Evolutionary conservation across 2,888 invertebrate genomes (phyloP), one percentile per base, ranked within the genome.

Genomic region (Cepaea hortensis): DNA sequence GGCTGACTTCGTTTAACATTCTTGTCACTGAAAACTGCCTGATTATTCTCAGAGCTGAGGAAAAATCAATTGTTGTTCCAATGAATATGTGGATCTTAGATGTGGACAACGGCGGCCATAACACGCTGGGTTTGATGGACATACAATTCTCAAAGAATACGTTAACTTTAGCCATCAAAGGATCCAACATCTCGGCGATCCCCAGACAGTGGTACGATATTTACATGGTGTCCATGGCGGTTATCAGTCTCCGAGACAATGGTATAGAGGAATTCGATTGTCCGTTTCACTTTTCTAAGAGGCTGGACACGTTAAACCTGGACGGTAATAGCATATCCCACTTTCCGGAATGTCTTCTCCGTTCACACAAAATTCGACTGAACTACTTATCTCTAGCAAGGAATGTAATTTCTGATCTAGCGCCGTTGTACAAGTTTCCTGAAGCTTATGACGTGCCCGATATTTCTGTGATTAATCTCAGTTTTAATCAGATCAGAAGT

Each of bases 1-100:
- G 84, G 84, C 84, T 65, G 15, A 84, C 65, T 18, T 75, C 87
- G 18, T 50, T 87, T 11, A 87, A 84, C n/a, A 81, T 87, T 13
- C 84, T 87, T 48, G 81, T 55, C 6, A 68, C 81, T 48, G 72
- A 84, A 35, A 68, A 81, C 23, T 87, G 87, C 61, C 73, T 48
- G 11, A 35, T 87, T 23, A 55, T 87, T 6, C 81, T 84, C 9
- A 50, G 4, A 46, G 55, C 50, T 35, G 13, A 23, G 5, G 9
- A 5, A 0, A 81, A 23, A 68, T 18, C 2, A 1, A 76, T 87
- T 15, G 46, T 68, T 15, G 68, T 87, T 48, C 87, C 87, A 11
- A 84, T 87, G 87, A 87, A 87, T 68, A 50, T 81, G 81, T 87
- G 87, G 87, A 84, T 87, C 35, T 62, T 84, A 35, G 84, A 84